phyloP scores from a whole-genome alignment of 1,140 invertebrate species.

The Meloidogyne floridensis region DNA sequence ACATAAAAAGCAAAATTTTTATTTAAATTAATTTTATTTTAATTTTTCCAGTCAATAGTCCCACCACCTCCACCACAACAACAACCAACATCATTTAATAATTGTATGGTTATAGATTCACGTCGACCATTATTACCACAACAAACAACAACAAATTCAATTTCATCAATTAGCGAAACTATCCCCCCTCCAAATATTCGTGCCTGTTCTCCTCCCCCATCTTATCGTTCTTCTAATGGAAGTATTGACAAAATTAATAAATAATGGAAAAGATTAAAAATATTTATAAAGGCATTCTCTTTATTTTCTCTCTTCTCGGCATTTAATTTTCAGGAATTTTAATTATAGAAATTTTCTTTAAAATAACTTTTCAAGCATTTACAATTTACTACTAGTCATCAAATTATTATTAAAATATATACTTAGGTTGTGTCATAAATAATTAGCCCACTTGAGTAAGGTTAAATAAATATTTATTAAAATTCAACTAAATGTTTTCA shows the following conservation, averaged over 20 bases:
- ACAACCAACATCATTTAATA: slow-evolving; percentile 9
- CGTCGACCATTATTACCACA: slow-evolving; percentile 34
- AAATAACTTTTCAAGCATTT: too few species aligned
- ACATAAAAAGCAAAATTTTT: too few species aligned
- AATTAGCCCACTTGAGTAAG: too few species aligned
- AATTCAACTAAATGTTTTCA: too few species aligned
- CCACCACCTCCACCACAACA: slow-evolving; percentile 21
- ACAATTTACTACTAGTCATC: too few species aligned
- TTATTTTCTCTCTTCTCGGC: too few species aligned
- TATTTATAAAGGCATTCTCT: background rate
- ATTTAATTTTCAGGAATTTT: too few species aligned
- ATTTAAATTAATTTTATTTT: background rate
- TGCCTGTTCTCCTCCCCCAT: slow-evolving; percentile 43
- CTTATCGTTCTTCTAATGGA: slow-evolving; percentile 45
- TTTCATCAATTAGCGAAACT: slow-evolving; percentile 45
- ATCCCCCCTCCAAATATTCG: background rate
- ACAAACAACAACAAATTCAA: slow-evolving; percentile 3
- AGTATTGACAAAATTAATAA: slow-evolving; percentile 30
- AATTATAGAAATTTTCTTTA: too few species aligned
- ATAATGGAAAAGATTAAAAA: background rate
- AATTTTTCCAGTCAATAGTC: background rate
- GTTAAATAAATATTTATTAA: too few species aligned
- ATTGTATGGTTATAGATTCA: slow-evolving; percentile 37
- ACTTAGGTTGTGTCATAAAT: too few species aligned
- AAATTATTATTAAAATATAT: too few species aligned